phyloP scores from a whole-genome alignment of 2,888 invertebrate genomes.

The Caradrina kadenii region DNA sequence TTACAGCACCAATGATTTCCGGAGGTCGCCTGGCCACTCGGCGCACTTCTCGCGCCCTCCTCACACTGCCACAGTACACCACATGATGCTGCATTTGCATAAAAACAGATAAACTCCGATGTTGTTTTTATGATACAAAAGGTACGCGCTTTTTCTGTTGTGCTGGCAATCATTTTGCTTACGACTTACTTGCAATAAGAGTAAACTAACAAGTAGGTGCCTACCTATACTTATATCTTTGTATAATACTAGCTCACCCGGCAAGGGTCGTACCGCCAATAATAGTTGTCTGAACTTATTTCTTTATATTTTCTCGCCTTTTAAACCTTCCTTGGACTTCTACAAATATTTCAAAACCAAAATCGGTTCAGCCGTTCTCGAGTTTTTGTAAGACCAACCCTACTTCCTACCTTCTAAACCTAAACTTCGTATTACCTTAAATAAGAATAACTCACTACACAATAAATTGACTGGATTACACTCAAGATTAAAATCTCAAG shows the following conservation, averaged over 20 bases:
- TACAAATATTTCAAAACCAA: too few relatives aligned
- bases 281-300: too few relatives aligned
- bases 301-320: too few relatives aligned
- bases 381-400: too few relatives aligned
- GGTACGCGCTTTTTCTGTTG: slow-evolving; percentile 30
- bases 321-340: too few relatives aligned
- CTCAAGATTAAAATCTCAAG: slow-evolving; percentile 38
- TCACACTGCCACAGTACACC: slow-evolving; percentile 46
- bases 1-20: slow-evolving; percentile 87
- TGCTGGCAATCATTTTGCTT: slow-evolving; percentile 42
- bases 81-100: slow-evolving; percentile 66
- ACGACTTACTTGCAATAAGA: slow-evolving; percentile 26
- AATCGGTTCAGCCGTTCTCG: too few relatives aligned
- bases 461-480: slow-evolving; percentile 19
- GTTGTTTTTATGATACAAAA: slow-evolving; percentile 51
- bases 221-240: neutral
- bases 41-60: slow-evolving; percentile 51
- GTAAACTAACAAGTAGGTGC: slow-evolving; percentile 3
- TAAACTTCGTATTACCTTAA: neutral
- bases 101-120: slow-evolving; percentile 60
- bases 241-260: neutral
- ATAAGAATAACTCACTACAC: neutral
- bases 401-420: neutral
- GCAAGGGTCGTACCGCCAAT: too few relatives aligned
- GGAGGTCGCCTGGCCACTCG: slow-evolving; percentile 74